These are phyloP conservation scores for Dendrophyllia cribrosa DNA, from an alignment of 64 coral and sea anemone species.

Conservation along the genomic window DNA sequence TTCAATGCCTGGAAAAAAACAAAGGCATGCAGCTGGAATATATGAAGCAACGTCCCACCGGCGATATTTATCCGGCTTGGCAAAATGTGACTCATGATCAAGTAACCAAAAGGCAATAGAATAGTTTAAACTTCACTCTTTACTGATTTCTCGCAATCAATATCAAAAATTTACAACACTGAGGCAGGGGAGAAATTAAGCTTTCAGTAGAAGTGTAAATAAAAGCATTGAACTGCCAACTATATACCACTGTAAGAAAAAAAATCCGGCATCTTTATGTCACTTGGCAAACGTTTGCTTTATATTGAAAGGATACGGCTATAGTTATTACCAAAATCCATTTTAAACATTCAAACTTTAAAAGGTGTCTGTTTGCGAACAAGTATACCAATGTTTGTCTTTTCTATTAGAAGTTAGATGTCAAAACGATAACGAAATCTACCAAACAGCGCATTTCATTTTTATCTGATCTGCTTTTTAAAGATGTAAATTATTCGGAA, in stretches of 20 bases:
- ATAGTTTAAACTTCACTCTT: too few relatives aligned
- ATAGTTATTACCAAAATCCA: conserved; percentile 15
- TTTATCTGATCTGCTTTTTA: not conserved
- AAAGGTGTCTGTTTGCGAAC: not conserved
- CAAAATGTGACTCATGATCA: too few relatives aligned
- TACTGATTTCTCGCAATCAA: too few relatives aligned
- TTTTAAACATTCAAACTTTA: conserved; percentile 19
- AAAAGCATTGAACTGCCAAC: not conserved
- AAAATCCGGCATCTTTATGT: not conserved
- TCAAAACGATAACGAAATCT: not conserved
- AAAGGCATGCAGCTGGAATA: too few relatives aligned
- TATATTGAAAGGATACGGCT: not conserved
- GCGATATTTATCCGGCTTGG: too few relatives aligned
- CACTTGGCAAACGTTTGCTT: not conserved
- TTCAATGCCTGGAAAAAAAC: too few relatives aligned
- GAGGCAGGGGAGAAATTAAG: too few relatives aligned
- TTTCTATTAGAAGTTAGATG: conserved; percentile 5
- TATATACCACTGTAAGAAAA: not conserved
- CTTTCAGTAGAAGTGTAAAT: not conserved
- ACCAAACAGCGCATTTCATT: not conserved
- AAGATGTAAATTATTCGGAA: not conserved
- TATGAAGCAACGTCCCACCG: too few relatives aligned
- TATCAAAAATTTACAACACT: too few relatives aligned
- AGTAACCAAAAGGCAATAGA: too few relatives aligned
- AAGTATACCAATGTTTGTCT: not conserved